A percentile compares a stretch with the other conserved stretches of the same genome.
These are phyloP conservation scores for Phrynosoma blainvillii DNA, from an alignment of 2,113 vertebrate species.

Conservation along the genomic window DNA sequence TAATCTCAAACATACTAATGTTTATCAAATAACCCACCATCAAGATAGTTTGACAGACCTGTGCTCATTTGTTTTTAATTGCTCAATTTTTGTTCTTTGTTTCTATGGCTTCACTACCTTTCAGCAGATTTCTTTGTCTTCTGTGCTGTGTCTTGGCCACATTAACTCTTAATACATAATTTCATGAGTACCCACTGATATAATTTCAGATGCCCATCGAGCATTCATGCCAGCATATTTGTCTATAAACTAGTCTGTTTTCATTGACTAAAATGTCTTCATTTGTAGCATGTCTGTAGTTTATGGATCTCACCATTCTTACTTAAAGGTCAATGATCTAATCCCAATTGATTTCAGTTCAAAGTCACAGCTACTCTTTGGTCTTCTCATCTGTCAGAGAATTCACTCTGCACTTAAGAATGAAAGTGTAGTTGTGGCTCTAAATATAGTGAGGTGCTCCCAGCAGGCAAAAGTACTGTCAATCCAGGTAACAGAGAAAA, in stretches of 20 bases:
- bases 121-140: background rate
- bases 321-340: background rate
- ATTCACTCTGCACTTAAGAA: background rate
- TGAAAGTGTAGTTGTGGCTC: background rate
- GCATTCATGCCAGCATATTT: background rate
- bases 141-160: background rate
- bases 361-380: background rate
- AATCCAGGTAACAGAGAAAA: background rate
- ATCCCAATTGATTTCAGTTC: slow-evolving; percentile 9
- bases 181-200: background rate
- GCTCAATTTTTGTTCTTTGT: background rate
- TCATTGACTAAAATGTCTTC: background rate
- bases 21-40: background rate
- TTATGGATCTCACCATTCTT: background rate
- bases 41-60: background rate
- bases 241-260: background rate
- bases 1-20: background rate
- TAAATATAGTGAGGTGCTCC: background rate
- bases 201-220: background rate
- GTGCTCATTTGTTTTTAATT: slow-evolving; percentile 1
- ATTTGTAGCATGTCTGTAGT: background rate
- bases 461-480: background rate
- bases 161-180: background rate
- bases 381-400: slow-evolving; percentile 8
- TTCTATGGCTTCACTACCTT: background rate